A percentile compares a stretch with the other conserved stretches of the same genome.
phyloP scores from a whole-genome alignment of 2,888 invertebrate genomes.

The Pristionchus exspectatus region DNA sequence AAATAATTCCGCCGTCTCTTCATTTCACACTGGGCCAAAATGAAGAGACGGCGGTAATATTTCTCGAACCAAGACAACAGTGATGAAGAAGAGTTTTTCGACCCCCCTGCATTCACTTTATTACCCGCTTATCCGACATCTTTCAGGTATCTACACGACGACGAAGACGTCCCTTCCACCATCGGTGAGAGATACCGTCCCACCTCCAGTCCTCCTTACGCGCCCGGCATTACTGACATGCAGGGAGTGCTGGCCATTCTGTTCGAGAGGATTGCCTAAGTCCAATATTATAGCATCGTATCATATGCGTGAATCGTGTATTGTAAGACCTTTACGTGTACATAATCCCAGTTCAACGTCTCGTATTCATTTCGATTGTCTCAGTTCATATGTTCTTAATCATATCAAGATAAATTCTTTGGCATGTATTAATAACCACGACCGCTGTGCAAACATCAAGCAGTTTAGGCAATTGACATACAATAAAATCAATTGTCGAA shows the following conservation, averaged over 20 bases:
- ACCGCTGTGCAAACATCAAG: background rate
- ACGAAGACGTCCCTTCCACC: background rate
- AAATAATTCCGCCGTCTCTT: too few relatives aligned
- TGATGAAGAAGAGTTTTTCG: background rate
- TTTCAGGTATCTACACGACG: background rate
- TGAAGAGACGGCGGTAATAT: too few relatives aligned
- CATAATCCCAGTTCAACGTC: background rate
- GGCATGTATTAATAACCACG: background rate
- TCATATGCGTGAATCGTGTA: background rate
- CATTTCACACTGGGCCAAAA: too few relatives aligned
- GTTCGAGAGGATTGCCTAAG: background rate
- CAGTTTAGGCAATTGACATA: too few relatives aligned
- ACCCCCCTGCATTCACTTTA: background rate
- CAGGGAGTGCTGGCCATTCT: background rate
- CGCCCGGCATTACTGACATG: background rate
- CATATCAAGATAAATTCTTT: background rate
- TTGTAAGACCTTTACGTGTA: background rate
- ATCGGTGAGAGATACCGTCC: background rate
- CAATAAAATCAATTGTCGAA: too few relatives aligned
- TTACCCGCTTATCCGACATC: too few relatives aligned
- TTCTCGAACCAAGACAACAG: background rate
- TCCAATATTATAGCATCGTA: too few relatives aligned
- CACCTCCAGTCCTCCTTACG: background rate
- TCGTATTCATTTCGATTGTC: background rate
- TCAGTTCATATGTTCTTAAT: background rate